These are phyloP conservation scores for Sander vitreus DNA, from an alignment of 2,113 vertebrate genomes.

Conservation along the genomic window DNA sequence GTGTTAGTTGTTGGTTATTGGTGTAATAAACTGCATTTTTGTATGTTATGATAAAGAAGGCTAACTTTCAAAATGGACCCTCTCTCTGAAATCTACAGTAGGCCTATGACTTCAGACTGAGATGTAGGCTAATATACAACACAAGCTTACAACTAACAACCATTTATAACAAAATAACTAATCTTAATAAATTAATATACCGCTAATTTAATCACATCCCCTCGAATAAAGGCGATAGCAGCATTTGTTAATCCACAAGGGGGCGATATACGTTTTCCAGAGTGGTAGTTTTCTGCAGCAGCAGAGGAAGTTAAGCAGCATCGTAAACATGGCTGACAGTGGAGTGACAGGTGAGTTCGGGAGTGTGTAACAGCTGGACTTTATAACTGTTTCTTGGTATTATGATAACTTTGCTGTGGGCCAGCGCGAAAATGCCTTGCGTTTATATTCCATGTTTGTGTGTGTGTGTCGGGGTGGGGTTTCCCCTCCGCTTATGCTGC, in stretches of 20 bases:
- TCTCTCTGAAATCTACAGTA: no score
- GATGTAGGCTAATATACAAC: not conserved
- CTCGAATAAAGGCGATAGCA: no score
- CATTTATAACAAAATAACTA: not conserved
- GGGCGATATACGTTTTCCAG: constrained; percentile 2
- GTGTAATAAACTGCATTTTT: no score
- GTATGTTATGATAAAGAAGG: no score
- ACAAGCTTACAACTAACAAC: not conserved
- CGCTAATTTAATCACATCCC: not conserved
- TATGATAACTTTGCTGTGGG: not conserved
- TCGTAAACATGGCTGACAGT: constrained; percentile 84
- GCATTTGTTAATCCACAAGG: constrained; percentile 26
- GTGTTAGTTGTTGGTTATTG: no score
- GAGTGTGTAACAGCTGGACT: constrained; percentile 54
- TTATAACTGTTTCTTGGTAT: fast-evolving
- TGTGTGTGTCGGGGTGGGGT: no score
- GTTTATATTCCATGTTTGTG: no score
- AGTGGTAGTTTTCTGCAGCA: constrained; percentile 4
- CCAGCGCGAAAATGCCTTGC: fast-evolving
- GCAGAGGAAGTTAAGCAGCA: constrained; percentile 39
- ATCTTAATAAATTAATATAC: not conserved
- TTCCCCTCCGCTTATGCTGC: constrained; percentile 33
- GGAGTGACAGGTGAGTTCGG: constrained; percentile 70
- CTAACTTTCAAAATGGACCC: no score
- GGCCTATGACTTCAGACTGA: no score